Evolutionary conservation across 2,888 invertebrate species (phyloP), one percentile per base, ranked within the genome.

Genomic region (Byasa hedistus): DNA sequence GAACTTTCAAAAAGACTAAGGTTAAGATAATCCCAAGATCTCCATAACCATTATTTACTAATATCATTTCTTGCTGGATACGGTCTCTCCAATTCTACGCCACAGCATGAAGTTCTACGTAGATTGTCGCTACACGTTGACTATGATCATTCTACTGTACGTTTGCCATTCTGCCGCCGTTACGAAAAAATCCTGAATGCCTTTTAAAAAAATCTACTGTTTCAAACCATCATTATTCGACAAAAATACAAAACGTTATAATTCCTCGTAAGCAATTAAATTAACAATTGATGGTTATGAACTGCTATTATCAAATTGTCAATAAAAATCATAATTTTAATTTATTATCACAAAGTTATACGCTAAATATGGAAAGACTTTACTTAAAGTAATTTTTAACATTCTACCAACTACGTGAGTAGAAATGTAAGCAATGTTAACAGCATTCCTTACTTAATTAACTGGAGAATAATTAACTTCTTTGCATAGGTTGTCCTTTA

Each of bases 381-480:
- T 52, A 61, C 48, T 27, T 51, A 36, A 65, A 65, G 55, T 61
- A 52, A 65, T 65, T 61, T 61, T 15, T 57, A 64, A 65, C 57
- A 61, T 48, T 55, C 60, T 39, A 23, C 39, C 19, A 52, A 23
- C 57, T 52, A 57, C 61, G 65, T 65, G 57, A 61, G 57, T 52
- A 57, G 61, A 57, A 65, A 65, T 48, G 65, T 61, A 61, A 61
- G 54, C 61, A 65, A 65, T 65, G 57, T 65, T 61, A 61, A 24
- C 65, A 65, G 61, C 61, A 65, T 57, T 65, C 61, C 56, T 51
- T 65, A 65, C 56, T 51, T 65, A 65, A 65, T 61, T 65, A 65
- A 65, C 61, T 61, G 52, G 4, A 57, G 61, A 61, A 61, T 61
- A 61, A 65, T 65, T 65, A 36, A 65, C 65, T 65, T 57, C 65